Evolutionary conservation across 2,113 vertebrate species (phyloP).

Genomic region (Lophura nycthemera): DNA sequence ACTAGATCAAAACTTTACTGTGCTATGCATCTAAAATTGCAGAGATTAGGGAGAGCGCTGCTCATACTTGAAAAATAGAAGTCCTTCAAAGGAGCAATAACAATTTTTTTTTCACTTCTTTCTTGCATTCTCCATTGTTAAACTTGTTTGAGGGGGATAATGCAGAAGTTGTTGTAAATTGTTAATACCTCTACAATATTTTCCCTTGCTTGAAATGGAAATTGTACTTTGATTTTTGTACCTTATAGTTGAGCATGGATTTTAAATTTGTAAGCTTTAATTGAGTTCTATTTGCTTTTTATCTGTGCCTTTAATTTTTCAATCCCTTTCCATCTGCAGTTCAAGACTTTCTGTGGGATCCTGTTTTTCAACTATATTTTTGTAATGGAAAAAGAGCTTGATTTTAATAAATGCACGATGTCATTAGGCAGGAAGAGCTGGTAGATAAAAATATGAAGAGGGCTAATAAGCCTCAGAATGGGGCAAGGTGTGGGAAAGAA

Average conservation of each 20-base stretch:
- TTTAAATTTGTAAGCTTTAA: background rate
- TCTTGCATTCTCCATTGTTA: background rate
- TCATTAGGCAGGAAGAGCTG: background rate
- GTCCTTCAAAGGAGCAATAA: background rate
- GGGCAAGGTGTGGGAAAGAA: background rate
- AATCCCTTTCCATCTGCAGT: background rate
- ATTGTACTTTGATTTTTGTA: background rate
- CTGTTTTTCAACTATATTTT: rapidly evolving
- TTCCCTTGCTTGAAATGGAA: background rate
- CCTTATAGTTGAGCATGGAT: background rate
- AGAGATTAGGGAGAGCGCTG: background rate
- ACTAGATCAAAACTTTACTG: background rate
- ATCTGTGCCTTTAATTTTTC: background rate
- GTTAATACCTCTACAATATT: background rate
- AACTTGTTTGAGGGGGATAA: background rate
- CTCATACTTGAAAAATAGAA: background rate
- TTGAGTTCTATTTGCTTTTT: background rate
- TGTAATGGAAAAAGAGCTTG: background rate
- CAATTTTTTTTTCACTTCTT: background rate
- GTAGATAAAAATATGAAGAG: background rate
- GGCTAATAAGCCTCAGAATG: background rate
- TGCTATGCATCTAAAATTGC: background rate
- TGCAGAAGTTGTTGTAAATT: background rate
- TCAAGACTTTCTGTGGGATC: background rate
- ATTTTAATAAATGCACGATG: background rate